These are phyloP conservation scores for Eudemis profundana DNA, from an alignment of 2,888 invertebrate genomes.

Conservation along the genomic window DNA sequence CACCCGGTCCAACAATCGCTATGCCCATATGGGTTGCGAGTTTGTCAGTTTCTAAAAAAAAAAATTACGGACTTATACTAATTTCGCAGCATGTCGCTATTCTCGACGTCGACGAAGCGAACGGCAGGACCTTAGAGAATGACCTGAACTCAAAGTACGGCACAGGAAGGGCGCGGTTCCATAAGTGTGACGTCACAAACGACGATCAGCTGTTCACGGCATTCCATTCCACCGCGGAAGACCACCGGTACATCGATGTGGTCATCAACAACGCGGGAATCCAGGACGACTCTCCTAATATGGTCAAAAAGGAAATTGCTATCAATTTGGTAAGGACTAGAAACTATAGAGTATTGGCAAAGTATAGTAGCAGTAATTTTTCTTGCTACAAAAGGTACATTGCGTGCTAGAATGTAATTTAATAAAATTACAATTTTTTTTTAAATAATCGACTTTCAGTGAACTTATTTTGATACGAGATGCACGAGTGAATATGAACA, in stretches of 20 bases:
- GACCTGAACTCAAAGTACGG: conserved; percentile 59
- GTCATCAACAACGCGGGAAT: conserved; percentile 58
- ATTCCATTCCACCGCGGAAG: conserved; percentile 46
- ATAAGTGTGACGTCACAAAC: conserved; percentile 60
- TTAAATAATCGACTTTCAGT: no score
- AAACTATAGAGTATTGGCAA: no score
- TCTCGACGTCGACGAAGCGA: conserved; percentile 55
- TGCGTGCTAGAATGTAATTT: no score
- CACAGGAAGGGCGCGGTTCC: conserved; percentile 54
- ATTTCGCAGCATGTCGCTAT: conserved; percentile 58
- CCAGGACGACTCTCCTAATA: conserved; percentile 51
- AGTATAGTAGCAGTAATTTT: no score
- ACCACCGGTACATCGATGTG: conserved; percentile 51
- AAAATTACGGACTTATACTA: no score
- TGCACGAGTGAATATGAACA: no score
- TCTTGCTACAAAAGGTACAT: no score
- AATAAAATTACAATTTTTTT: no score
- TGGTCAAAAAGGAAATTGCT: conserved; percentile 52
- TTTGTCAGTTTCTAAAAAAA: no score
- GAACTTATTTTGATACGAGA: no score
- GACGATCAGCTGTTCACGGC: conserved; percentile 51
- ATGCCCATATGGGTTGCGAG: no score
- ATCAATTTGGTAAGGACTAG: conserved; percentile 55
- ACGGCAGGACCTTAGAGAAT: conserved; percentile 54
- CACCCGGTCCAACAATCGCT: no score